Percentiles rank a stretch among this genome's conserved stretches.
Conservation (phyloP, 2,113 vertebrate species). For the Uria aalge region DNA sequence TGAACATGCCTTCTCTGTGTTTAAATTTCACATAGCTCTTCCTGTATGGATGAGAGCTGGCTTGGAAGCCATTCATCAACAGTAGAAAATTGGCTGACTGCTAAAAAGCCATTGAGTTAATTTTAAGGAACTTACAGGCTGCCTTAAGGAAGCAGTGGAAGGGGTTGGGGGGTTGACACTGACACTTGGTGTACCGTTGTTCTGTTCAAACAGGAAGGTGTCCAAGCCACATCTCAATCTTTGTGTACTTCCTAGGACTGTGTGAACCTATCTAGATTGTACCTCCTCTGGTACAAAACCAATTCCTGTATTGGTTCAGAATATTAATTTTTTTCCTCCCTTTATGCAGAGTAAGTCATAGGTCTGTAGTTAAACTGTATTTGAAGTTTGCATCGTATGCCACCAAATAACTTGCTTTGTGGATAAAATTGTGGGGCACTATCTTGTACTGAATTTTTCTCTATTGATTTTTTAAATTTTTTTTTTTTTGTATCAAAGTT, state of each 20-base stretch:
- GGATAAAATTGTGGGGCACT: neutral
- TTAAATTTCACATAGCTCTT: neutral
- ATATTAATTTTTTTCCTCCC: neutral
- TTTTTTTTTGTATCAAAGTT: neutral
- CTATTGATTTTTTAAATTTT: neutral
- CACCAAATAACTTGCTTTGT: neutral
- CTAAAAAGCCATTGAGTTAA: neutral
- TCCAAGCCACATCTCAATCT: neutral
- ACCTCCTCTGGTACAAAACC: neutral
- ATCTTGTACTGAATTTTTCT: neutral
- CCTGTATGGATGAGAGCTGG: neutral
- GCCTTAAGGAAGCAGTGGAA: neutral
- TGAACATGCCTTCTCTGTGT: neutral
- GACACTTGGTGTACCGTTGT: neutral
- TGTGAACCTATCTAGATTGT: neutral
- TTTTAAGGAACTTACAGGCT: neutral
- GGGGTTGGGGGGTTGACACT: neutral
- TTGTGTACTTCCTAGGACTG: neutral
- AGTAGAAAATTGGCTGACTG: neutral
- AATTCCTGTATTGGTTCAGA: neutral
- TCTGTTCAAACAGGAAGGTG: neutral
- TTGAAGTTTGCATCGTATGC: neutral
- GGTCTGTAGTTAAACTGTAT: neutral
- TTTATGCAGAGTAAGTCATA: neutral
- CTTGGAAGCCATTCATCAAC: neutral